Evolutionary conservation across 1,140 invertebrate species (phyloP).

Genomic region (Lycorma delicatula): DNA sequence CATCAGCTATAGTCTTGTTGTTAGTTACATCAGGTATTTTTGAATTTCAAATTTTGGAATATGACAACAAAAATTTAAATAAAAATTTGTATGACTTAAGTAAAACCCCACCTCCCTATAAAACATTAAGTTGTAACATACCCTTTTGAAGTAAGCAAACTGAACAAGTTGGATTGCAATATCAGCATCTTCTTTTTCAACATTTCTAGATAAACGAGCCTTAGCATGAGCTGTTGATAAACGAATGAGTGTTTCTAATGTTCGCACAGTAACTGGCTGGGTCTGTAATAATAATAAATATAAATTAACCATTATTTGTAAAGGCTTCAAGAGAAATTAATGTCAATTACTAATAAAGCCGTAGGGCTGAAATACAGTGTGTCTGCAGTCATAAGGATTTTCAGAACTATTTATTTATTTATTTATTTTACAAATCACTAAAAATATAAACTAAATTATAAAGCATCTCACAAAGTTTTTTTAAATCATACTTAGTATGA

Average conservation of each 20-base stretch:
- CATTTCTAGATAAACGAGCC: conserved; percentile 74
- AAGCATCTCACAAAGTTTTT: no score
- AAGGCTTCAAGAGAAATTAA: no score
- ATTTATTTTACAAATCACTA: neutral
- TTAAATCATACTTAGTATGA: no score
- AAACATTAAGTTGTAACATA: no score
- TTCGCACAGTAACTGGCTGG: conserved; percentile 95
- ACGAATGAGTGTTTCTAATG: conserved; percentile 95
- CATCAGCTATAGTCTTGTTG: no score
- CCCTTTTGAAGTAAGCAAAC: conserved; percentile 96
- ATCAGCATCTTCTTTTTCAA: conserved; percentile 76
- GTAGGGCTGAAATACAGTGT: no score
- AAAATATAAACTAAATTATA: no score
- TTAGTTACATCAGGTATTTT: no score
- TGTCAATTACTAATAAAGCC: no score
- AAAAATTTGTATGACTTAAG: neutral
- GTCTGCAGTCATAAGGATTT: neutral
- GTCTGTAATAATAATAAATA: conserved; percentile 50
- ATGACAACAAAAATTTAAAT: neutral
- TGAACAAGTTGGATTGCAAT: conserved; percentile 94
- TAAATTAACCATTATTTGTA: neutral
- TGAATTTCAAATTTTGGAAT: neutral
- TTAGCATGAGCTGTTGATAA: conserved; percentile 97
- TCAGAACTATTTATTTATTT: neutral
- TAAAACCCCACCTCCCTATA: neutral